Conservation (phyloP, 2,113 vertebrate genomes). For the Vombatus ursinus region DNA sequence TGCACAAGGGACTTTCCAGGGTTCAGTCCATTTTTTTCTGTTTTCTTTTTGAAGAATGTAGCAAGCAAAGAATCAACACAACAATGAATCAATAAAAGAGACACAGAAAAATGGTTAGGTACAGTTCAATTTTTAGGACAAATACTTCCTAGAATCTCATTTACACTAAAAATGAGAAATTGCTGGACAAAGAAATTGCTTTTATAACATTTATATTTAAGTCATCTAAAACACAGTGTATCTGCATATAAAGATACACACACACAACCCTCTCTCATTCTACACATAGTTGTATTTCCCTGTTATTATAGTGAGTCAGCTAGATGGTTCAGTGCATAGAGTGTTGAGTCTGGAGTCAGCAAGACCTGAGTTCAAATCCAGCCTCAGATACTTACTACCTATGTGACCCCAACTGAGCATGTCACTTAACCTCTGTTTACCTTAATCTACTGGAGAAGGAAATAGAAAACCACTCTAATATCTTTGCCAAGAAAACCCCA, state of each 20-base stretch:
- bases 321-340: not conserved
- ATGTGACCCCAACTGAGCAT: not conserved
- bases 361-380: not conserved
- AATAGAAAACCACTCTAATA: not conserved
- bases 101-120: slow-evolving; percentile 67
- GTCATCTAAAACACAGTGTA: not conserved
- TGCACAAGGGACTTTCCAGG: slow-evolving; percentile 57
- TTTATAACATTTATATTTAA: slow-evolving; percentile 36
- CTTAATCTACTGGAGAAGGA: not conserved
- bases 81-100: slow-evolving; percentile 73
- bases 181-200: slow-evolving; percentile 24
- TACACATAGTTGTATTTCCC: not conserved
- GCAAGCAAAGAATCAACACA: slow-evolving; percentile 68
- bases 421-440: not conserved
- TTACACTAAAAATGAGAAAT: slow-evolving; percentile 60
- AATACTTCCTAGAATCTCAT: slow-evolving; percentile 65
- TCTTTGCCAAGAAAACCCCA: not conserved
- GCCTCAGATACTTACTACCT: not conserved
- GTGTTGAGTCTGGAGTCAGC: not conserved
- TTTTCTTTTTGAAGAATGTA: slow-evolving; percentile 67
- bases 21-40: slow-evolving; percentile 36
- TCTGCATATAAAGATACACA: not conserved
- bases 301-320: not conserved
- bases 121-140: slow-evolving; percentile 67
- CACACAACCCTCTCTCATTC: not conserved